These are phyloP conservation scores for Myiotriccus ornatus DNA, from an alignment of 2,797 vertebrate species.

Conservation along the genomic window DNA sequence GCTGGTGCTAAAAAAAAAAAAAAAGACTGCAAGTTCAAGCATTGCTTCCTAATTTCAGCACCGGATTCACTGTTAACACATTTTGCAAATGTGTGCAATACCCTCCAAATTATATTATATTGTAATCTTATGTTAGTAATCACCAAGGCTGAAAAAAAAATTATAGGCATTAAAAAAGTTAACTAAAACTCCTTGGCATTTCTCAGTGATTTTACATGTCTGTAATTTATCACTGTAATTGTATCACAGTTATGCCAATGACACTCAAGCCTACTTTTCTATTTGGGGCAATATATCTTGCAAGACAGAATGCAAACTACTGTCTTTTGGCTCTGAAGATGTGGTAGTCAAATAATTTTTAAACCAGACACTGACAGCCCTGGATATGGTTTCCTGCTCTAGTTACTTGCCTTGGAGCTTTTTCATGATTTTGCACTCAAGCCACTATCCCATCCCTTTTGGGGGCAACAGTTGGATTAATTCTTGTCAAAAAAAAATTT, in stretches of 20 bases:
- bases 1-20: neutral
- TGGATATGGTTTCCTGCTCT: neutral
- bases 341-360: neutral
- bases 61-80: neutral
- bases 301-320: neutral
- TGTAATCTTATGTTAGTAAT: neutral
- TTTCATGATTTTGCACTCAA: neutral
- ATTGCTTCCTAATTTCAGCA: neutral
- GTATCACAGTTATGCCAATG: neutral
- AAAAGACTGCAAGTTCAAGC: neutral
- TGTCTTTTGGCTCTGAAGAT: neutral
- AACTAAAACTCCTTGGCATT: neutral
- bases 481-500: neutral
- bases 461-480: neutral
- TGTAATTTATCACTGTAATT: slow-evolving; percentile 12
- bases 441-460: neutral
- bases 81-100: neutral
- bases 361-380: neutral
- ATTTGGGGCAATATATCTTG: neutral
- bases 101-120: neutral
- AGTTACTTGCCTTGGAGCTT: neutral
- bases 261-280: neutral
- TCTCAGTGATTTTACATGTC: neutral
- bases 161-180: neutral
- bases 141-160: neutral